Conservation (phyloP, 2,888 invertebrate genomes). For the Nomada goodeniana region DNA sequence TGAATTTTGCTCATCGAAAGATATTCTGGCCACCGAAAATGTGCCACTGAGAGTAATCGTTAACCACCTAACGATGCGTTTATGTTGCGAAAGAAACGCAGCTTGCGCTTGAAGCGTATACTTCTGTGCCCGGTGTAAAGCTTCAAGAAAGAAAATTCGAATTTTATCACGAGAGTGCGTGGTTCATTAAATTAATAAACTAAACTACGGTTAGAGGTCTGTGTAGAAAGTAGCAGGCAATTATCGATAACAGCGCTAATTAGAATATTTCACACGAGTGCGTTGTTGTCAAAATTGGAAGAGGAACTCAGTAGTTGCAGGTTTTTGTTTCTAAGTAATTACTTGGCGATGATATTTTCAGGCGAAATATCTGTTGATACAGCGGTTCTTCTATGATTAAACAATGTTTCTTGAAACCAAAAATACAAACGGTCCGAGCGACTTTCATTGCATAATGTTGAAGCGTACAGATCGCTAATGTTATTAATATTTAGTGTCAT, state of each 20-base stretch:
- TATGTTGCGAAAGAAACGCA: neutral
- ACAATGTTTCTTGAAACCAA: neutral
- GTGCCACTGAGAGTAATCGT: neutral
- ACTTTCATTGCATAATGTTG: slow-evolving; percentile 1
- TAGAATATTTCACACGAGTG: no score
- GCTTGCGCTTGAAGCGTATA: neutral
- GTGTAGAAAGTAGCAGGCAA: no score
- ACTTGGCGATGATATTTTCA: neutral
- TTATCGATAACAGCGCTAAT: no score
- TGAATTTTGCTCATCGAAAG: slow-evolving; percentile 14
- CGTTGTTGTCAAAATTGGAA: no score
- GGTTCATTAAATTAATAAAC: no score
- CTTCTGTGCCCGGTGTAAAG: no score
- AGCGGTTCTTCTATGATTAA: neutral
- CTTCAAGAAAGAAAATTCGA: no score
- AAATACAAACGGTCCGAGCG: neutral
- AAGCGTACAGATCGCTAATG: neutral
- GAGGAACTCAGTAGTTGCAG: no score
- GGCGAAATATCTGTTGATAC: neutral
- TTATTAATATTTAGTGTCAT: neutral
- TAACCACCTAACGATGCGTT: neutral
- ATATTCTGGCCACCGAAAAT: slow-evolving; percentile 16
- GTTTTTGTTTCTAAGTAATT: no score
- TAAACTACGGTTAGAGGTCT: no score
- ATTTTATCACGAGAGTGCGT: no score